phyloP scores from a whole-genome alignment of 2,113 vertebrate species.

The Lonchura striata region DNA sequence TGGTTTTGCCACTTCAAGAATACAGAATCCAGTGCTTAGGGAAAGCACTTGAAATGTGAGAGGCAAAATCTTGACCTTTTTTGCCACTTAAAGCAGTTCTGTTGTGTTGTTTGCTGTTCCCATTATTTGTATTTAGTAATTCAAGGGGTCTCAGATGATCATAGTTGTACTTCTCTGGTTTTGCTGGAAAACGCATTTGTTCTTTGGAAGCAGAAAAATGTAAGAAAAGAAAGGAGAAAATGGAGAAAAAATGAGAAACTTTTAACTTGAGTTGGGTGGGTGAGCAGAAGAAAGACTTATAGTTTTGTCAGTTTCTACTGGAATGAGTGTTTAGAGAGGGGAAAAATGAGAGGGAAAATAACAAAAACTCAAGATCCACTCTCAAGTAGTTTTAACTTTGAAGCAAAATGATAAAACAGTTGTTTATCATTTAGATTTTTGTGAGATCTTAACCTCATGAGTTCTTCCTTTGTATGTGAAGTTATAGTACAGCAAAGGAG shows the following conservation, averaged over 20 bases:
- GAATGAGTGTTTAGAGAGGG: not conserved
- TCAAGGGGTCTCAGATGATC: not conserved
- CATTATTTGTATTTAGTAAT: not conserved
- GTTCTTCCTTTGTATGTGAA: not conserved
- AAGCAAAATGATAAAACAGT: not conserved
- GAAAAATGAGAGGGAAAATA: rapidly evolving
- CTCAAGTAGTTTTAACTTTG: not conserved
- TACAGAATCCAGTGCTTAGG: not conserved
- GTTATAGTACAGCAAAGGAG: not conserved
- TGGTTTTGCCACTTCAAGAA: not conserved
- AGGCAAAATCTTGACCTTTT: not conserved
- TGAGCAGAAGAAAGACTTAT: not conserved
- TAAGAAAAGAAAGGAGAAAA: not conserved
- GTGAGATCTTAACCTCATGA: not conserved
- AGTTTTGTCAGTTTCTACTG: not conserved
- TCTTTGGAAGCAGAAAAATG: not conserved
- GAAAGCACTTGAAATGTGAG: not conserved
- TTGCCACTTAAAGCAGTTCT: not conserved
- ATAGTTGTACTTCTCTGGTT: not conserved
- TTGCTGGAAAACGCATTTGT: not conserved
- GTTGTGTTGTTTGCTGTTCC: not conserved
- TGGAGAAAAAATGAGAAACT: not conserved
- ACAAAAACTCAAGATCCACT: not conserved
- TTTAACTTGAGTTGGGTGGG: not conserved
- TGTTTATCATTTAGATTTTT: not conserved